Base-by-base conservation (phyloP, 2,797 vertebrate genomes). In the Nothura maculosa region DNA sequence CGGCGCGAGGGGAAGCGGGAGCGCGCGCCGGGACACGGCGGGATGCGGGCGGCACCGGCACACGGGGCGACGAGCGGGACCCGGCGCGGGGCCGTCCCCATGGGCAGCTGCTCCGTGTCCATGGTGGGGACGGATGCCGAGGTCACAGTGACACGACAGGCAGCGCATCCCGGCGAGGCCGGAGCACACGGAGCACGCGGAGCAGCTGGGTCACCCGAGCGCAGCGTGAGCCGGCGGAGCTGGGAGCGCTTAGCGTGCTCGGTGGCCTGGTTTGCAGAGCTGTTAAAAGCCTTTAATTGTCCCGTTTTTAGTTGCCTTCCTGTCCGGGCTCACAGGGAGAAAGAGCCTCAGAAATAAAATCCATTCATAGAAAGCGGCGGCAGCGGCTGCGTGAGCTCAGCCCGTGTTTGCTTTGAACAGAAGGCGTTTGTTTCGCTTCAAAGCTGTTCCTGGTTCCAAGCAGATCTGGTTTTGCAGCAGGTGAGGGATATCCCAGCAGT, bases 1-100 rank as follows among this genome's bases (percentile, higher is more conserved):
- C 9, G 5, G 32, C 73, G 95, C 82, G 85, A 91, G 91, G 87
- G 94, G 92, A 95, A 95, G 75, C 91, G 86, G 91, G 57, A 0
- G 12, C 42, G 12, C 78, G 57, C 64, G 10, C 62, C 47, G 47
- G 47, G 47, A 48, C 14, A 14, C 40, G 5, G 47, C 0, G 0
- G 32, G 7, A 40, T 12, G 38, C 38, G 38, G 38, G 38, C 38
- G 38, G 38, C 38, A 40, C 38, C 38, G n/a, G n/a, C n/a, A n/a
- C n/a, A n/a, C n/a, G n/a, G n/a, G n/a, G n/a, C n/a, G n/a, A n/a
- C n/a, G n/a, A n/a, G n/a, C n/a, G n/a, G n/a, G n/a, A n/a, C n/a
- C n/a, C n/a, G n/a, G n/a, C n/a, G n/a, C n/a, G n/a, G n/a, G n/a
- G n/a, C n/a, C n/a, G n/a, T n/a, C n/a, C n/a, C n/a, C n/a, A n/a